Percentiles rank a stretch among this genome's conserved stretches.
Evolutionary conservation across 92 coral and sea anemone genomes (phyloP).

Genomic region (Siderastrea radians): DNA sequence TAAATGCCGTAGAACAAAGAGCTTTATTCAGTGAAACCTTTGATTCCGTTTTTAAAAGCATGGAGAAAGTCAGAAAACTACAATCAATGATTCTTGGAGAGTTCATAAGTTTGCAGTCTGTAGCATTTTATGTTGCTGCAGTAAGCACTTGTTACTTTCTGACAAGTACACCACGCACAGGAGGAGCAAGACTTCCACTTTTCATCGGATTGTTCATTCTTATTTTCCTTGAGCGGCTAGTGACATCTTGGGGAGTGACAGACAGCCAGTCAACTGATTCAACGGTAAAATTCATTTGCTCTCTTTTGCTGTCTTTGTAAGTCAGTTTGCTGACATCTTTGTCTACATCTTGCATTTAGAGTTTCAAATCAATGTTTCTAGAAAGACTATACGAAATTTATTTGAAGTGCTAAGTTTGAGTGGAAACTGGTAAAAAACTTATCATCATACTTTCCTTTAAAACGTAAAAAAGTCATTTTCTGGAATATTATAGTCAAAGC

Average conservation of each 20-base stretch:
- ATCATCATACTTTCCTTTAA: too few species aligned
- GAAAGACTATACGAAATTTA: too few species aligned
- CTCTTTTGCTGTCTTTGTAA: background rate
- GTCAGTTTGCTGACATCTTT: background rate
- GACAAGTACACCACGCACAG: constrained; percentile 96
- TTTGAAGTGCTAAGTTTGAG: too few species aligned
- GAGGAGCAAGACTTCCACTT: constrained; percentile 88
- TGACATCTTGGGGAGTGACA: constrained; percentile 79
- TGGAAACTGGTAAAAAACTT: too few species aligned
- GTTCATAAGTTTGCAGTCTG: constrained; percentile 94
- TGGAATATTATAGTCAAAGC: too few species aligned
- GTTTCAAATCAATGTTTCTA: too few species aligned
- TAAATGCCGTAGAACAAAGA: constrained; percentile 85
- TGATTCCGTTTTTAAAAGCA: constrained; percentile 91
- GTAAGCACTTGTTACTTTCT: constrained; percentile 90
- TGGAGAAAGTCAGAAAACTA: constrained; percentile 88
- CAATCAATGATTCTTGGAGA: constrained; percentile 99
- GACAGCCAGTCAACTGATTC: constrained; percentile 64
- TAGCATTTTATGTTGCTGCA: constrained; percentile 93
- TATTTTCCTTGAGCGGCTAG: constrained; percentile 83
- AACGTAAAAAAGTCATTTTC: too few species aligned
- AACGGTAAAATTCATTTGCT: background rate
- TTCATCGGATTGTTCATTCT: constrained; percentile 77
- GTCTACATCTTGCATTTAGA: too few species aligned
- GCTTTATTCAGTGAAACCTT: constrained; percentile 94